These are phyloP conservation scores for Enoplosus armatus DNA, from an alignment of 2,797 vertebrate species.

Conservation along the genomic window DNA sequence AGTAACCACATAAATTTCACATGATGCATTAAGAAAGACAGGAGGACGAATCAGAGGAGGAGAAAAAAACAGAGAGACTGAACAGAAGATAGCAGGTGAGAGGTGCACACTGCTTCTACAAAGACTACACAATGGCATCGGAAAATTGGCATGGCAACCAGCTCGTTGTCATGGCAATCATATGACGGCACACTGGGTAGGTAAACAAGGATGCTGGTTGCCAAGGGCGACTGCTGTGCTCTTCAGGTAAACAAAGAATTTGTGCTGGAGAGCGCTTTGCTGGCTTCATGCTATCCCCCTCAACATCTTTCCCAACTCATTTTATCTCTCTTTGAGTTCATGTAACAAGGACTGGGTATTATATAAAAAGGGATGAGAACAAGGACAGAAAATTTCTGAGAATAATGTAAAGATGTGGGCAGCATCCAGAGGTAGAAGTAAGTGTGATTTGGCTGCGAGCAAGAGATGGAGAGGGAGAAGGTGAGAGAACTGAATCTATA, in stretches of 20 bases:
- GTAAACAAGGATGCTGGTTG: slow-evolving; percentile 88
- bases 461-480: slow-evolving; percentile 32
- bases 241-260: slow-evolving; percentile 82
- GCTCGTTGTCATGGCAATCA: slow-evolving; percentile 88
- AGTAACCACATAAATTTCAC: slow-evolving; percentile 2
- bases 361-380: slow-evolving; percentile 35
- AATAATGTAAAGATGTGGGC: slow-evolving; percentile 26
- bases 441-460: slow-evolving; percentile 45
- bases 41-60: slow-evolving; percentile 41
- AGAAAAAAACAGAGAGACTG: slow-evolving; percentile 7
- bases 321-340: slow-evolving; percentile 17
- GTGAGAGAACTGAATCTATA: slow-evolving; percentile 62
- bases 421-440: slow-evolving; percentile 32
- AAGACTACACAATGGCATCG: slow-evolving; percentile 82
- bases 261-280: slow-evolving; percentile 51
- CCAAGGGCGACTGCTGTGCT: slow-evolving; percentile 81
- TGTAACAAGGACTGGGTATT: not conserved
- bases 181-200: slow-evolving; percentile 88
- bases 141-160: slow-evolving; percentile 89
- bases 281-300: slow-evolving; percentile 36
- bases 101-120: slow-evolving; percentile 75
- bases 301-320: not conserved
- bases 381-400: slow-evolving; percentile 32
- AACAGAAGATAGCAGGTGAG: slow-evolving; percentile 64
- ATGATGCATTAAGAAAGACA: slow-evolving; percentile 12